Base-by-base conservation (phyloP, 2,113 vertebrate genomes). In the Amazona guildingii region DNA sequence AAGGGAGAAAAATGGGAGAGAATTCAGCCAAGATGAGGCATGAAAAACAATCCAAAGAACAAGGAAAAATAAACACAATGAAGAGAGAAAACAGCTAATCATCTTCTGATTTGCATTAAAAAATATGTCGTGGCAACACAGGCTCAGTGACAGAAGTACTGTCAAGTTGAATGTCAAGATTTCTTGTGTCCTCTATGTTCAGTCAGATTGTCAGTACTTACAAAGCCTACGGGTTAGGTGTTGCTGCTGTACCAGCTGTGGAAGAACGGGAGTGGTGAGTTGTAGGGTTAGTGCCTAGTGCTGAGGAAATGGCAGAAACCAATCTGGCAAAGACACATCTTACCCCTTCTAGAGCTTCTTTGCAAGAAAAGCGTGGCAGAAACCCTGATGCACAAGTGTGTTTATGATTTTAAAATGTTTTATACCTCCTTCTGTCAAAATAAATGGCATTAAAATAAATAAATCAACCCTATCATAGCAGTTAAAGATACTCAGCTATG, bases 61-160 rank as follows among this genome's bases (percentile, higher is more conserved):
- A 91, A 86, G 79, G 20, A 39, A 82, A 92, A 91, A 93, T 66
- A 91, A 96, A 96, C 90, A 95, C 39, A 73, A 76, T 23, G 64
- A 92, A 74, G 88, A 76, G 76, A 20, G 29, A 92, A 92, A 90
- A 52, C 80, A 82, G 67, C 88, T 96, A 94, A 93, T 93, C 77
- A 27, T 72, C 52, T 41, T 88, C 86, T 73, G 64, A 96, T 96
- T 96, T 97, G 92, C 90, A 93, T 94, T 95, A 79, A 90, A 96
- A 95, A 95, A 95, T 73, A 93, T 91, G 83, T 52, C 67, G 63
- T 48, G 80, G 77, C 62, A 84, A 83, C 76, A 88, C 27, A 66
- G 74, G 57, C 79, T 93, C 33, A 18, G 73, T 2, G 41, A 62
- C 62, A 87, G 69, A 84, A 84, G 86, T 13, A 11, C 46, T 86